These are phyloP conservation scores for Plemyria rubiginata DNA, from an alignment of 2,888 invertebrate species.

Conservation along the genomic window DNA sequence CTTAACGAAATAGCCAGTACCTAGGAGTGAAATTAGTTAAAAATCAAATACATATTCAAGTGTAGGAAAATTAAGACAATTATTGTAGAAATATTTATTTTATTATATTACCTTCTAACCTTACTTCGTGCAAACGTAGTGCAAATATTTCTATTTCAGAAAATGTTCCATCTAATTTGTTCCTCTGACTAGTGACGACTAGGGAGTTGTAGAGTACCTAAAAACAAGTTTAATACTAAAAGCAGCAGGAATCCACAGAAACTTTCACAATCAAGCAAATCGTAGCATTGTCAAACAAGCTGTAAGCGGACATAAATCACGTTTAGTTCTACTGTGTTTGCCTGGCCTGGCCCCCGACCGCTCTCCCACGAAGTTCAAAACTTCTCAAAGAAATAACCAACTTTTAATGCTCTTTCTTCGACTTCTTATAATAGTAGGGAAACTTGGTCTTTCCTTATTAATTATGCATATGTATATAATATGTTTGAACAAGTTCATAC, in stretches of 20 bases:
- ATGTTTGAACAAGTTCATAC: conserved; percentile 26
- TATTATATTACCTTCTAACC: too few relatives aligned
- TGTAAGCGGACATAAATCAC: conserved; percentile 74
- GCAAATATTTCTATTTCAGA: too few relatives aligned
- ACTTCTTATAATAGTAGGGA: conserved; percentile 67
- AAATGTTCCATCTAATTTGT: neutral
- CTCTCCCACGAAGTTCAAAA: conserved; percentile 60
- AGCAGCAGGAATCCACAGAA: conserved; percentile 32
- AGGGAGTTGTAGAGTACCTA: neutral
- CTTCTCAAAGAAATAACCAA: conserved; percentile 67
- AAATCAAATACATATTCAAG: too few relatives aligned
- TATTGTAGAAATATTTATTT: too few relatives aligned
- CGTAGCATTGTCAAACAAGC: conserved; percentile 69
- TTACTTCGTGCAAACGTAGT: too few relatives aligned
- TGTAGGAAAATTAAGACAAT: too few relatives aligned
- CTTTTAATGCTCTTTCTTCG: conserved; percentile 75
- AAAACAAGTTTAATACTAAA: neutral
- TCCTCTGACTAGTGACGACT: neutral
- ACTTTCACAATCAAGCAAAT: conserved; percentile 64
- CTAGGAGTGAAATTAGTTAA: too few relatives aligned
- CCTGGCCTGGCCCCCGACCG: conserved; percentile 51
- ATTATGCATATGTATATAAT: too few relatives aligned
- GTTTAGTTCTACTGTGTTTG: conserved; percentile 67
- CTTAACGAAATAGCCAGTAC: too few relatives aligned
- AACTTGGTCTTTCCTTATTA: conserved; percentile 57